Conservation (phyloP, 1,140 invertebrate species). For the Pollicipes pollicipes region DNA sequence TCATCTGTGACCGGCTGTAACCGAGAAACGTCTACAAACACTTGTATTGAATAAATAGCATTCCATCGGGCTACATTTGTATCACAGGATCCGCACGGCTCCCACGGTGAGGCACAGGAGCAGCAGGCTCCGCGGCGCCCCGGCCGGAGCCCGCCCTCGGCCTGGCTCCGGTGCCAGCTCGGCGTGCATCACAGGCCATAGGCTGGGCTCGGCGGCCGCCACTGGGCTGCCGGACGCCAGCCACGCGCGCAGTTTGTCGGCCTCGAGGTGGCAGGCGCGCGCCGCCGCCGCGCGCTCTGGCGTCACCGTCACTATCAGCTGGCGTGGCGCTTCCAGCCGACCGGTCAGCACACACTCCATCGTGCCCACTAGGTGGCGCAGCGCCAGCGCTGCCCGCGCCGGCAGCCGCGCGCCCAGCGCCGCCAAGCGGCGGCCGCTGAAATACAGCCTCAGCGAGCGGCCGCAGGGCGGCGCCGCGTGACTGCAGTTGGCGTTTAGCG, state of each 20-base stretch:
- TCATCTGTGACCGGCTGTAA: no score
- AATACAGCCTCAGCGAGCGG: background rate
- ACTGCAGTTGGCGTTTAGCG: no score
- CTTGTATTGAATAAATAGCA: no score
- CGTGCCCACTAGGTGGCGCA: background rate
- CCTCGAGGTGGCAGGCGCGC: background rate
- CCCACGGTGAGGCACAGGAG: no score
- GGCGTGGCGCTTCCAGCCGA: background rate
- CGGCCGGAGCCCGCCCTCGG: no score
- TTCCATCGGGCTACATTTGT: no score
- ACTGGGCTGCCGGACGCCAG: background rate
- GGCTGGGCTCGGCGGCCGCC: background rate
- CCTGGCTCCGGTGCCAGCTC: background rate
- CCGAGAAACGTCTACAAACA: no score
- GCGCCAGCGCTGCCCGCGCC: background rate
- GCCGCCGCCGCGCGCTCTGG: background rate
- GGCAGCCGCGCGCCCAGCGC: background rate
- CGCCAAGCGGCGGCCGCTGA: background rate
- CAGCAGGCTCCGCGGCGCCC: background rate
- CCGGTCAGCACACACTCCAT: background rate
- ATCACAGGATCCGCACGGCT: no score
- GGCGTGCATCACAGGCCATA: background rate
- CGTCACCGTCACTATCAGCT: background rate
- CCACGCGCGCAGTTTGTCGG: background rate
- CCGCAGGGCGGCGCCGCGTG: background rate